These are phyloP conservation scores for Grus americana DNA, from an alignment of 2,113 vertebrate genomes.

Conservation along the genomic window DNA sequence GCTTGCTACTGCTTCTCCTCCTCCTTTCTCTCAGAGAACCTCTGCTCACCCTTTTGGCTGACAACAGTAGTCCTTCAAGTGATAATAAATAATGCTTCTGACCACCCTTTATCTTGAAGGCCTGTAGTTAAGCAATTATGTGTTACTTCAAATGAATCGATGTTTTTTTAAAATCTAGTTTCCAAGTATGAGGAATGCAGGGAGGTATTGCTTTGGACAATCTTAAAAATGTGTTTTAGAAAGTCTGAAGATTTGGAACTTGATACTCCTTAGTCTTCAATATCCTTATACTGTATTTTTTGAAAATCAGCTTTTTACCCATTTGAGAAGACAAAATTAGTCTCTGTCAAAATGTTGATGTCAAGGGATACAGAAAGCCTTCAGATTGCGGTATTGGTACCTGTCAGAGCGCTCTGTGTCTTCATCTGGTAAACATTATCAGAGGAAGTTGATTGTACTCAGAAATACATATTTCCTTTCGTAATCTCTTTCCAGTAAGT, in stretches of 20 bases:
- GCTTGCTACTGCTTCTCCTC: background rate
- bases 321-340: background rate
- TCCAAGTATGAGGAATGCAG: background rate
- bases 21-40: background rate
- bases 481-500: conserved; percentile 9
- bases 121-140: background rate
- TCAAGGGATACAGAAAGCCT: background rate
- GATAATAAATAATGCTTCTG: background rate
- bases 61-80: background rate
- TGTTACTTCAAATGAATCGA: background rate
- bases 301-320: conserved; percentile 2
- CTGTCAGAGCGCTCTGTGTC: background rate
- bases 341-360: background rate
- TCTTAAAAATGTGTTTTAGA: background rate
- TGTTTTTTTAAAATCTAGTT: background rate
- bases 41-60: background rate
- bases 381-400: background rate
- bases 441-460: conserved; percentile 39
- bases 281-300: background rate
- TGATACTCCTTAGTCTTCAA: background rate
- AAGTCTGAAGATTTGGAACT: background rate
- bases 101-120: background rate
- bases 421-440: conserved; percentile 53
- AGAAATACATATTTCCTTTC: conserved; percentile 18
- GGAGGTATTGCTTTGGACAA: background rate